These are phyloP conservation scores for Melanotaenia duboulayi DNA, from an alignment of 2,113 vertebrate species.

Conservation along the genomic window DNA sequence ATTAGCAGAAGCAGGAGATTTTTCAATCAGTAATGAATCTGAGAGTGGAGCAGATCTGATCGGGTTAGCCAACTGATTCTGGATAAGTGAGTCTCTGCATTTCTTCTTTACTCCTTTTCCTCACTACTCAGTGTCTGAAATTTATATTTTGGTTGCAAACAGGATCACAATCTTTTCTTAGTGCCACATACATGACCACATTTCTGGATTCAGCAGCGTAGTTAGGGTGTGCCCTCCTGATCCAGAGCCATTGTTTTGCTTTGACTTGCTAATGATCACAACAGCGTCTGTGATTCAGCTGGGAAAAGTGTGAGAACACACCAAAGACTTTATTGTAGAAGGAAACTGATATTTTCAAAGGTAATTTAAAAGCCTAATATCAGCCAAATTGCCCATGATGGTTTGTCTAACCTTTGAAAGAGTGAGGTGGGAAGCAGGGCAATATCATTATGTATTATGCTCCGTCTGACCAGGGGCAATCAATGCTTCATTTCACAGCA, in stretches of 20 bases:
- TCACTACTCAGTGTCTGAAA: neutral
- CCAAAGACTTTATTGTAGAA: conserved; percentile 20
- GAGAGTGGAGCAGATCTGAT: conserved; percentile 24
- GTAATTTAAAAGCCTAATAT: conserved; percentile 23
- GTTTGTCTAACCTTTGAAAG: conserved; percentile 43
- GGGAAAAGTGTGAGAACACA: conserved; percentile 16
- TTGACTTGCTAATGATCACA: conserved; percentile 20
- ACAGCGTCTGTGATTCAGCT: neutral
- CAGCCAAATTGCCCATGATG: conserved; percentile 14
- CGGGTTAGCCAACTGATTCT: conserved; percentile 11
- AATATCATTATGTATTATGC: conserved; percentile 75
- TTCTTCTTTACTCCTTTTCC: neutral
- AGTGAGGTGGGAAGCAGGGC: conserved; percentile 22
- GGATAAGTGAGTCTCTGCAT: conserved; percentile 5
- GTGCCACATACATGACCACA: fast-evolving
- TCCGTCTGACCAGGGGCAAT: conserved; percentile 67
- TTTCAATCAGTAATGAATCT: conserved; percentile 58
- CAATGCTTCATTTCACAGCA: conserved; percentile 74
- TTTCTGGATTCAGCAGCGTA: neutral
- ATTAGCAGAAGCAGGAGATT: conserved; percentile 57
- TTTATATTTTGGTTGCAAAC: neutral
- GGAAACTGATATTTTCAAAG: conserved; percentile 31
- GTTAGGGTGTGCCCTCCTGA: neutral
- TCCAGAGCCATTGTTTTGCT: conserved; percentile 19
- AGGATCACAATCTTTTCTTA: neutral